Conservation (phyloP, 2,797 vertebrate genomes). For the Craterocephalus amniculus region DNA sequence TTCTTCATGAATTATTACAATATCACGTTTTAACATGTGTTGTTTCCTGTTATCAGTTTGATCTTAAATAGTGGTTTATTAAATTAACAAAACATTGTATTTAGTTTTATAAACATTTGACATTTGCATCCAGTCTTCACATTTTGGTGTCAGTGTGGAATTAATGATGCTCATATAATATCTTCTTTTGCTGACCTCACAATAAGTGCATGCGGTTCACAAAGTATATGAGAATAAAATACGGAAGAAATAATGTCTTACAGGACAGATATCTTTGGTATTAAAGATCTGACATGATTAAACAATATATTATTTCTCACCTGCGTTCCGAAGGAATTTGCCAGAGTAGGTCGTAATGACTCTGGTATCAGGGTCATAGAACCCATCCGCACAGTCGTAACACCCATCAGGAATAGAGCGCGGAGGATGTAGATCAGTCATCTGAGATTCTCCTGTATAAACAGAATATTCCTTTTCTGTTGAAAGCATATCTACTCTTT, state of each 20-base stretch:
- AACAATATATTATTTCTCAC: conserved; percentile 74
- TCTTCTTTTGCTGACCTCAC: conserved; percentile 1
- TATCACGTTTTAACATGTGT: background rate
- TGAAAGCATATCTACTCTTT: background rate
- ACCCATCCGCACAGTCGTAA: conserved; percentile 94
- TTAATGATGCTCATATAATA: background rate
- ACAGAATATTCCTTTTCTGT: conserved; percentile 14
- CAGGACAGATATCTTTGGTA: background rate
- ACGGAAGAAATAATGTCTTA: conserved; percentile 9
- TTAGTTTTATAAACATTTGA: background rate
- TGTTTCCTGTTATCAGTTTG: background rate
- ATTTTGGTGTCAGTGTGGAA: background rate
- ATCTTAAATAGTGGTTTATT: background rate
- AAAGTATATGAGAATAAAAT: conserved; percentile 2
- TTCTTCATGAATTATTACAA: too few species aligned
- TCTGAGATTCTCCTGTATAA: conserved; percentile 86
- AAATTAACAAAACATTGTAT: too few species aligned
- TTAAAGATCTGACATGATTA: conserved; percentile 7
- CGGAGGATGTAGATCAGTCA: conserved; percentile 87
- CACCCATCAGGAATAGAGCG: conserved; percentile 85
- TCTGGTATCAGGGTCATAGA: conserved; percentile 89
- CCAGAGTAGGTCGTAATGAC: conserved; percentile 83
- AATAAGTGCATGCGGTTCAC: background rate
- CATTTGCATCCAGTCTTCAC: background rate
- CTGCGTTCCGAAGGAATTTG: conserved; percentile 90